A percentile compares a stretch with the other conserved stretches of the same genome.
Conservation (phyloP, 2,113 vertebrate species). For the Archocentrus centrarchus region DNA sequence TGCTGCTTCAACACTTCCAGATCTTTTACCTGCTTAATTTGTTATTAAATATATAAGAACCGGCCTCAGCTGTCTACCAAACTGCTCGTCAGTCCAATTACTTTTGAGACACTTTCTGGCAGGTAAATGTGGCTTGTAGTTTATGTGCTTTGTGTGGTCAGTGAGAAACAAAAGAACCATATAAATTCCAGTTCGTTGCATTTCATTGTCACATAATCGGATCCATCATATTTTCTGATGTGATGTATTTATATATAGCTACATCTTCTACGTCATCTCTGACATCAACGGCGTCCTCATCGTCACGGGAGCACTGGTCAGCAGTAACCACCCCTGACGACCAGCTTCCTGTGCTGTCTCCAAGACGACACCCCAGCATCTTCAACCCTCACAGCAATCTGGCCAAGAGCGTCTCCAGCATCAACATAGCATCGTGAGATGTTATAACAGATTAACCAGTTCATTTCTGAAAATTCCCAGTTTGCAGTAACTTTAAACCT, state of each 20-base stretch:
- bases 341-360: conserved; percentile 36
- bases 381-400: conserved; percentile 77
- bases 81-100: too few relatives aligned
- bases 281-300: conserved; percentile 41
- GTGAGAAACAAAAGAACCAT: neutral
- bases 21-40: neutral
- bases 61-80: too few relatives aligned
- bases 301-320: conserved; percentile 84
- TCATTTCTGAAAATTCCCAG: neutral
- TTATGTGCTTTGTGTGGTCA: neutral
- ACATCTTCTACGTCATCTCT: conserved; percentile 50
- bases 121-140: neutral
- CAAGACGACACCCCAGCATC: conserved; percentile 74
- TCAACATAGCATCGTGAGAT: conserved; percentile 91
- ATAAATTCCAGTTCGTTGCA: neutral
- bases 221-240: neutral
- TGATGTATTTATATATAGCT: conserved; percentile 22
- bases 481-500: neutral
- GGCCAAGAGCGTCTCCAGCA: conserved; percentile 93
- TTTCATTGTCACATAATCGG: neutral
- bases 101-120: neutral
- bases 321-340: conserved; percentile 83
- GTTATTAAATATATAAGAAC: neutral
- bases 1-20: neutral
- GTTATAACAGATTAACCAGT: neutral